Evolutionary conservation across 1,140 invertebrate genomes (phyloP), one percentile per base, ranked within the genome.

Genomic region (Araneus ventricosus): DNA sequence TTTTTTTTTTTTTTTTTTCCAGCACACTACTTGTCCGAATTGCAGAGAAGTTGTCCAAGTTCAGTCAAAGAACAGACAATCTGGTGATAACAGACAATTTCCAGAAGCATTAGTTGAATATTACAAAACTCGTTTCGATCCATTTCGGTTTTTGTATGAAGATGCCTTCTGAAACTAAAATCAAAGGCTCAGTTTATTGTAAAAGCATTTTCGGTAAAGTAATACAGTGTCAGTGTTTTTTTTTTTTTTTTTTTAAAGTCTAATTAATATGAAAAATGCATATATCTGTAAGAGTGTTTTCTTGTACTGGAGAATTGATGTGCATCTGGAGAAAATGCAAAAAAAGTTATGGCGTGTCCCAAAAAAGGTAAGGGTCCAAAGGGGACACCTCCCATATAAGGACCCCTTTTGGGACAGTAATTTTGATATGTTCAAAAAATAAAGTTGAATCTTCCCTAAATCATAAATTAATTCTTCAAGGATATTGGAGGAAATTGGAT

Each of bases 1-100:
- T 63, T 63, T 30, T 93, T 84, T 63, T 30, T n/a, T n/a, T n/a
- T n/a, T n/a, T n/a, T n/a, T n/a, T n/a, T n/a, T n/a, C n/a, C n/a
- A 94, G 93, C 93, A 94, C 63, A 86, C 93, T 7, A 93, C 93
- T 20, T 94, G 94, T 85, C 94, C 93, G 22, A 93, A 93, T 41
- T 94, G 93, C 70, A 67, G 94, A 27, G 92, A 75, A 61, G 24
- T 63, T 27, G 39, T 91, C 4, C 30, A 90, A 30, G 41, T 90
- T 22, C 27, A 91, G 24, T 5, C 41, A 20, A 91, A 84, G n/a
- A 45, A 24, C 45, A 91, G 57, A 39, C 75, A 57, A n/a, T 91
- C 75, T 61, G n/a, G 30, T 10, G 52, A 90, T 8, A 80, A 30
- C 45, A 37, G 75, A 27, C 34, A 30, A 22, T 80, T 57, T 27